Conservation (phyloP, 2,888 invertebrate species). For the Ryuthela nishihirai region DNA sequence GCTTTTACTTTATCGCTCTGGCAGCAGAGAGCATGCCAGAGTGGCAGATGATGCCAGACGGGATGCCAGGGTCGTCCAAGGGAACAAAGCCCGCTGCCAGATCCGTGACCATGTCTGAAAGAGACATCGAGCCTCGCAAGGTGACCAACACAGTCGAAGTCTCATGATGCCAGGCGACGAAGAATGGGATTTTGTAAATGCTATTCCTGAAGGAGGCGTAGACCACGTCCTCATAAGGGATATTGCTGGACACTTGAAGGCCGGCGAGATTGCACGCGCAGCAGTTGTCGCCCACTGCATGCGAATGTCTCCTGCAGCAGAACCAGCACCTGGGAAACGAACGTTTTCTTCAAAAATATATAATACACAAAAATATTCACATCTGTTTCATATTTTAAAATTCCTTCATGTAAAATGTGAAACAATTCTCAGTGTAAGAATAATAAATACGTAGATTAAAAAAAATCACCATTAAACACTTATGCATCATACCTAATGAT, state of each 20-base stretch:
- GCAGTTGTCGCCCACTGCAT: constrained; percentile 26
- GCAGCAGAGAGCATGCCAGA: constrained; percentile 20
- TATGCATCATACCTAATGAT: too few species aligned
- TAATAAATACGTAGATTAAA: too few species aligned
- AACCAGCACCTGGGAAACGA: constrained; percentile 19
- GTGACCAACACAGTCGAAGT: constrained; percentile 8
- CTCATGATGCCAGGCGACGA: constrained; percentile 13
- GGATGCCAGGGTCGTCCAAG: constrained; percentile 13
- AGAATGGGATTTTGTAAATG: constrained; percentile 27
- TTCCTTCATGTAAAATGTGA: too few species aligned
- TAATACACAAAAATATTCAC: too few species aligned
- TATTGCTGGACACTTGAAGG: constrained; percentile 7
- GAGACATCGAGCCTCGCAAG: constrained; percentile 20
- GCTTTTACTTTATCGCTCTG: constrained; percentile 7
- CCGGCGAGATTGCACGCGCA: constrained; percentile 31
- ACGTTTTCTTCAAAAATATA: too few species aligned
- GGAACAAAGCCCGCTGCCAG: constrained; percentile 5
- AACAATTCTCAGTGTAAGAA: too few species aligned
- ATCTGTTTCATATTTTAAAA: too few species aligned
- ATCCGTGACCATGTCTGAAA: constrained; percentile 26
- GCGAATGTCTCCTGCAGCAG: constrained; percentile 4
- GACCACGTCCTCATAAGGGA: constrained; percentile 20
- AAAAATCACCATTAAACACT: too few species aligned
- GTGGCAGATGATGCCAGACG: constrained; percentile 13
- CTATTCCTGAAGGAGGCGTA: constrained; percentile 14